Evolutionary conservation across 2,113 vertebrate genomes (phyloP).

Genomic region (Melanostigma gelatinosum): DNA sequence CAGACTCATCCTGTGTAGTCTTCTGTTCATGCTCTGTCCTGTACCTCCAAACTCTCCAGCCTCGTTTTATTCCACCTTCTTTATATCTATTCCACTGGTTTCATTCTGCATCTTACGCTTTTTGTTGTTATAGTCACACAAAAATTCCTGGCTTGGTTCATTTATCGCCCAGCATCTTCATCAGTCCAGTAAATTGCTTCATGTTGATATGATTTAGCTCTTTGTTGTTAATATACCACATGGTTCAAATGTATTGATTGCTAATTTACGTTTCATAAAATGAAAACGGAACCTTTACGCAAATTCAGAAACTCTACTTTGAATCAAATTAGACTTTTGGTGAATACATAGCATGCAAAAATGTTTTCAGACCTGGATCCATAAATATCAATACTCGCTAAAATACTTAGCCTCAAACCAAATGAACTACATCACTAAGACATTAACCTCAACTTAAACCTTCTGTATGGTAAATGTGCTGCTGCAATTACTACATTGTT

Average conservation of each 20-base stretch:
- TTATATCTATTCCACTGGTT: conserved; percentile 54
- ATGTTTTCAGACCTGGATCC: not conserved
- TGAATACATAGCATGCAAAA: conserved; percentile 23
- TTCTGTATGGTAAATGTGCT: not conserved
- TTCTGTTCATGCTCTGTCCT: conserved; percentile 57
- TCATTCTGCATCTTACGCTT: conserved; percentile 59
- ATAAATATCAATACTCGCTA: not conserved
- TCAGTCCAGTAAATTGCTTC: conserved; percentile 52
- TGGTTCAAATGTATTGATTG: conserved; percentile 26
- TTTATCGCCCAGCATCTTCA: conserved; percentile 64
- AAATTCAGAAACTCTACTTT: not conserved
- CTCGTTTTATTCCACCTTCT: conserved; percentile 43
- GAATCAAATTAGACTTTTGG: not conserved
- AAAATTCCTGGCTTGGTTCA: conserved; percentile 44
- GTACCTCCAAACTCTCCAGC: conserved; percentile 47
- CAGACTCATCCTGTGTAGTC: conserved; percentile 54
- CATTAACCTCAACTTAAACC: not conserved
- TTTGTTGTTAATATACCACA: conserved; percentile 35
- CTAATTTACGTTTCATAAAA: conserved; percentile 28
- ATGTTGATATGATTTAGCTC: conserved; percentile 50
- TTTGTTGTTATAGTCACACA: conserved; percentile 46
- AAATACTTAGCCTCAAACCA: not conserved
- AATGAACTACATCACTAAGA: not conserved
- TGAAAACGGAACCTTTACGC: not conserved
- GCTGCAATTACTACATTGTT: not conserved